Evolutionary conservation across 1,140 invertebrate species (phyloP).

Genomic region (Prorops nasuta): DNA sequence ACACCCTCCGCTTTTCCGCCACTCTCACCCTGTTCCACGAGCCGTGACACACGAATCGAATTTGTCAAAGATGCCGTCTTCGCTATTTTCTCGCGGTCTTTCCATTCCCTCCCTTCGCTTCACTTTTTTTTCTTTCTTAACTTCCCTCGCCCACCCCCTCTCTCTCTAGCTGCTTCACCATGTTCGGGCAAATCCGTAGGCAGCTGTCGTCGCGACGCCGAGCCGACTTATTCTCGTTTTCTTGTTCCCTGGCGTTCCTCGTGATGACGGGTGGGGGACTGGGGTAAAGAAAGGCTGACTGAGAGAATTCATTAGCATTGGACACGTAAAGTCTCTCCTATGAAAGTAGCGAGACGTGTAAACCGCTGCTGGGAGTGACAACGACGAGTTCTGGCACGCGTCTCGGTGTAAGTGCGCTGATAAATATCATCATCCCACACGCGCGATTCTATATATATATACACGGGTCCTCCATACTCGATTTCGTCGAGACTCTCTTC

Average conservation of each 20-base stretch:
- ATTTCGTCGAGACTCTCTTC: too few species aligned
- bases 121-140: constrained; percentile 29
- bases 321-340: constrained; percentile 20
- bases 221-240: constrained; percentile 8
- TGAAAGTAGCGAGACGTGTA: constrained; percentile 8
- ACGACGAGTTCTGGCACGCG: too few species aligned
- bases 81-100: constrained; percentile 24
- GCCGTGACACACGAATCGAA: constrained; percentile 51
- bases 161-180: too few species aligned
- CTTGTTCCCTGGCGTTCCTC: background rate
- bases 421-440: too few species aligned
- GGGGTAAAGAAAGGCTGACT: too few species aligned
- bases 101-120: constrained; percentile 5
- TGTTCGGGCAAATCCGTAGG: too few species aligned
- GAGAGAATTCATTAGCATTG: constrained; percentile 19
- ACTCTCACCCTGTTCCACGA: constrained; percentile 41
- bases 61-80: constrained; percentile 49
- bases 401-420: too few species aligned
- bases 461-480: too few species aligned
- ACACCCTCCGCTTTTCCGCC: constrained; percentile 37
- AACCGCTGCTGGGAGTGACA: background rate
- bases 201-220: constrained; percentile 1
- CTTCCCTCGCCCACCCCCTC: constrained; percentile 22
- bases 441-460: too few species aligned
- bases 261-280: too few species aligned